Percentiles rank a stretch among this genome's conserved stretches.
Evolutionary conservation across 2,113 vertebrate species (phyloP).

Genomic region (Zapornia atra): DNA sequence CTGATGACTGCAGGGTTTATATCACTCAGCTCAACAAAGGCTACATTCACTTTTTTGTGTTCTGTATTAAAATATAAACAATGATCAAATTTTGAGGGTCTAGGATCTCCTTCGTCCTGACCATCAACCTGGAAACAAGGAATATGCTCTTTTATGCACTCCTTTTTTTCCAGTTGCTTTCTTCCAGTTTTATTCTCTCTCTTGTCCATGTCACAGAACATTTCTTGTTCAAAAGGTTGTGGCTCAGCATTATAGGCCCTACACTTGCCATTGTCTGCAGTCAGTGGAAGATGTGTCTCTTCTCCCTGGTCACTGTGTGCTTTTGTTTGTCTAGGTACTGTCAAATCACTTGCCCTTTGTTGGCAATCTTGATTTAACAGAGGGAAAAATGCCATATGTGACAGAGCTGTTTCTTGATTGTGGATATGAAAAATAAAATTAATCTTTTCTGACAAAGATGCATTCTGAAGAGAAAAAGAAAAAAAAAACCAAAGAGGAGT

Average conservation of each 20-base stretch:
- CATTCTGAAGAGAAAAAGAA: conserved; percentile 3
- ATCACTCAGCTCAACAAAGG: background rate
- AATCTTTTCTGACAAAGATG: background rate
- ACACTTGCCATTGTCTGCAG: background rate
- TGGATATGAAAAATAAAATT: background rate
- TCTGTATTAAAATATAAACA: background rate
- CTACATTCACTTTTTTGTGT: background rate
- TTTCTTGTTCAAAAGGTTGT: background rate
- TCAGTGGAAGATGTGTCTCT: background rate
- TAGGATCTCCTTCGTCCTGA: background rate
- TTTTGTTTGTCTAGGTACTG: background rate
- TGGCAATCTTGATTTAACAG: background rate
- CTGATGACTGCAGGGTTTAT: background rate
- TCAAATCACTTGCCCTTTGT: background rate
- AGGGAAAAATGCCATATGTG: background rate
- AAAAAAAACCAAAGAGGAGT: background rate
- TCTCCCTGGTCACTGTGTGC: background rate
- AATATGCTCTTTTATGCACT: background rate
- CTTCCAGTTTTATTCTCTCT: background rate
- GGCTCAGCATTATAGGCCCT: background rate
- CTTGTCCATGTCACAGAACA: background rate
- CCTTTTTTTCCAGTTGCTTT: background rate
- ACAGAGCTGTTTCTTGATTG: background rate
- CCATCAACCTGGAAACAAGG: background rate
- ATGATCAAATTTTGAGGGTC: background rate